Evolutionary conservation across 92 coral and sea anemone species (phyloP).

Genomic region (Palythoa grandiflora): DNA sequence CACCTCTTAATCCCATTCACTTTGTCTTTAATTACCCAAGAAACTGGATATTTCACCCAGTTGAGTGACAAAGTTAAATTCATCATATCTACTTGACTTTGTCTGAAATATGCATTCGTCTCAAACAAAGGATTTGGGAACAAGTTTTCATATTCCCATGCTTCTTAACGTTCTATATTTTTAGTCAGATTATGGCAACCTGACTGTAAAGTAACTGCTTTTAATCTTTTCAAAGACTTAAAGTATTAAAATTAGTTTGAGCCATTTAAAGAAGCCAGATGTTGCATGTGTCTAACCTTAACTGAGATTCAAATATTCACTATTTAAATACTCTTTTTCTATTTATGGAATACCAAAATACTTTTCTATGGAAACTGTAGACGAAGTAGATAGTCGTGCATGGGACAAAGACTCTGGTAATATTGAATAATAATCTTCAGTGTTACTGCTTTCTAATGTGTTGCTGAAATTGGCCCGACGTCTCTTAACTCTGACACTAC

Average conservation of each 20-base stretch:
- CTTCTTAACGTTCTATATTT: constrained; percentile 8
- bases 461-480: not conserved
- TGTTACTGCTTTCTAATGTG: not conserved
- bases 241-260: no score
- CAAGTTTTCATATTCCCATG: not conserved
- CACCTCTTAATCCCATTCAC: not conserved
- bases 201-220: not conserved
- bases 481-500: not conserved
- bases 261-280: not conserved
- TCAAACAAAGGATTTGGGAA: not conserved
- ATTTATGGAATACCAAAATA: no score
- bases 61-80: not conserved
- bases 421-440: not conserved
- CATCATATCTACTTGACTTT: not conserved
- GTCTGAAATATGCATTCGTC: not conserved
- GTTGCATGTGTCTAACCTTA: not conserved
- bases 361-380: not conserved
- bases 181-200: constrained; percentile 10
- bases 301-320: not conserved
- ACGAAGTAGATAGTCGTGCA: not conserved
- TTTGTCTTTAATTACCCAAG: not conserved
- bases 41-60: not conserved
- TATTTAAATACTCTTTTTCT: not conserved
- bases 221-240: not conserved
- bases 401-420: not conserved